Percentiles rank a stretch among this genome's conserved stretches.
These are phyloP conservation scores for Physeter macrocephalus DNA, from an alignment of 2,113 vertebrate genomes.

Conservation along the genomic window DNA sequence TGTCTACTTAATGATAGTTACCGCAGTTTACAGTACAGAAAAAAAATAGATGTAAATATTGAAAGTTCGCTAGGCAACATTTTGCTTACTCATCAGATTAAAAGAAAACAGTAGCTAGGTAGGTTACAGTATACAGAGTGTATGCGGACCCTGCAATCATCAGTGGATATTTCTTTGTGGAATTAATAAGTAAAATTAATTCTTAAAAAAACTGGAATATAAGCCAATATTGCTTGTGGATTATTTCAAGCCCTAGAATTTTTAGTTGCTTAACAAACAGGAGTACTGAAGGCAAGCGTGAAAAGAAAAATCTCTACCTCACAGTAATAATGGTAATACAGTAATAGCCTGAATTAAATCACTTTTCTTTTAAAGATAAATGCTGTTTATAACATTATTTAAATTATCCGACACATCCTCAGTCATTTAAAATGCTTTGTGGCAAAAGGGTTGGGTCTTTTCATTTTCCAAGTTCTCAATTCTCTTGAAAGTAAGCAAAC, in stretches of 20 bases:
- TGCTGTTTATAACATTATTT: not conserved
- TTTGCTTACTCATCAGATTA: not conserved
- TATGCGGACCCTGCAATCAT: not conserved
- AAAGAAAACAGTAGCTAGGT: not conserved
- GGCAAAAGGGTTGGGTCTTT: not conserved
- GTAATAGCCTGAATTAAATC: too few species aligned
- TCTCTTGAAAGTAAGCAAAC: not conserved
- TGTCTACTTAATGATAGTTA: not conserved
- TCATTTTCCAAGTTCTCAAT: not conserved
- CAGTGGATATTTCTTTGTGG: rapidly evolving
- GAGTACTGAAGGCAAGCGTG: not conserved
- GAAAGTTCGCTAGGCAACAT: not conserved
- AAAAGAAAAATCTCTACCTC: not conserved
- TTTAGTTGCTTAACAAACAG: not conserved
- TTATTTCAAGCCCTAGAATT: not conserved
- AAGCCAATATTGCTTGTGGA: not conserved
- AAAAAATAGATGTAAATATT: too few species aligned
- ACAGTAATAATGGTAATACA: not conserved
- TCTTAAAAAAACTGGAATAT: not conserved
- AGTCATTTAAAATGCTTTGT: not conserved
- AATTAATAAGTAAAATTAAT: not conserved
- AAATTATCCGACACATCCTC: not conserved
- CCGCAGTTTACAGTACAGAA: not conserved
- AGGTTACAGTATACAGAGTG: not conserved
- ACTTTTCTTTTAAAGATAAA: not conserved